These are phyloP conservation scores for Bombus huntii DNA, from an alignment of 1,140 invertebrate species.

Conservation along the genomic window DNA sequence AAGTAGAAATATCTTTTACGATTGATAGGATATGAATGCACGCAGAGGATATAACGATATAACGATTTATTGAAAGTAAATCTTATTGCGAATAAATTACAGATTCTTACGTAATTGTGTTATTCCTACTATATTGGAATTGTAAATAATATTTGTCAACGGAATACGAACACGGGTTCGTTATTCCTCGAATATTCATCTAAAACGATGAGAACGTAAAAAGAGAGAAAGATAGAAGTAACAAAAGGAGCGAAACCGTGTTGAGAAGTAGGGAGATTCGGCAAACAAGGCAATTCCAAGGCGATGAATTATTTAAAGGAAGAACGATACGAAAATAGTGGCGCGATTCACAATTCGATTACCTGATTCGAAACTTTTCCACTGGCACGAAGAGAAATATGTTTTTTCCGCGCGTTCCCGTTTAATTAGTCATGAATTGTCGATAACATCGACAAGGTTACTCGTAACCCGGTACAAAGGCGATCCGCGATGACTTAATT, in stretches of 20 bases:
- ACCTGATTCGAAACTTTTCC: conserved; percentile 38
- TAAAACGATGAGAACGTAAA: not conserved
- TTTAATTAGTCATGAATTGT: conserved; percentile 67
- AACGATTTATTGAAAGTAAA: not conserved
- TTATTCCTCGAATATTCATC: not conserved
- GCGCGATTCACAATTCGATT: conserved; percentile 3
- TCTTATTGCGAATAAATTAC: too few species aligned
- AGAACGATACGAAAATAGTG: conserved; percentile 13
- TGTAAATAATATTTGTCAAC: not conserved
- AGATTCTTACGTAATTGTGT: too few species aligned
- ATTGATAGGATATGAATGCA: too few species aligned
- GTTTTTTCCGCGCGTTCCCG: conserved; percentile 50
- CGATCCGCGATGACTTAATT: conserved; percentile 59
- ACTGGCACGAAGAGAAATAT: conserved; percentile 30
- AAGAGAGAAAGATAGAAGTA: not conserved
- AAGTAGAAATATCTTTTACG: too few species aligned
- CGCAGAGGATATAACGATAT: not conserved
- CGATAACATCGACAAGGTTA: conserved; percentile 66
- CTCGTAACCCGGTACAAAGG: conserved; percentile 49
- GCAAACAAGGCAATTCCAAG: conserved; percentile 14
- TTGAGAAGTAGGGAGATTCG: not conserved
- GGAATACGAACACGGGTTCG: not conserved
- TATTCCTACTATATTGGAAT: not conserved
- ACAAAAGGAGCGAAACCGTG: not conserved
- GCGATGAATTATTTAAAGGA: conserved; percentile 42